Percentiles rank a stretch among this genome's conserved stretches.
phyloP scores from a whole-genome alignment of 2,797 vertebrate genomes.

The Sylvilagus floridanus region DNA sequence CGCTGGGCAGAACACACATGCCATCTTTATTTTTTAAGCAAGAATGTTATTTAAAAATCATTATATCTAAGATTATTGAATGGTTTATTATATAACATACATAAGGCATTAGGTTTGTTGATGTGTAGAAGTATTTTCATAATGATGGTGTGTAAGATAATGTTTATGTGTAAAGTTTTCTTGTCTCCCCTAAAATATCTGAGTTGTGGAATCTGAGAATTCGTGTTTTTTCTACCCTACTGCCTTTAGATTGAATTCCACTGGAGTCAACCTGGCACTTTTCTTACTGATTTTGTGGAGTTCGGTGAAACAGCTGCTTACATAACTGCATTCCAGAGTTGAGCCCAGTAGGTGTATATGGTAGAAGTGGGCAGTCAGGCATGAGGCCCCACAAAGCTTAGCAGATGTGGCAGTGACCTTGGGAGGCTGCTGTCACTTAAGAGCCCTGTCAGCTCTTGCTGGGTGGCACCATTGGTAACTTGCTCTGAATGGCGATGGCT shows the following conservation, averaged over 20 bases:
- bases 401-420: not conserved
- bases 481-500: not conserved
- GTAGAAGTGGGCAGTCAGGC: conserved; percentile 15
- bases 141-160: not conserved
- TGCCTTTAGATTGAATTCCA: conserved; percentile 17
- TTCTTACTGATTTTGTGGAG: conserved; percentile 42
- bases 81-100: not conserved
- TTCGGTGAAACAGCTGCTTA: conserved; percentile 30
- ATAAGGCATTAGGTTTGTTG: not conserved
- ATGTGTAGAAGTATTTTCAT: conserved; percentile 37
- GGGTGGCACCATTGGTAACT: not conserved
- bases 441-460: not conserved
- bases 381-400: not conserved
- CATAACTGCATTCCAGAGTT: conserved; percentile 48
- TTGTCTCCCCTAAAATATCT: conserved; percentile 44
- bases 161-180: conserved; percentile 7
- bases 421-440: not conserved
- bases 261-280: not conserved
- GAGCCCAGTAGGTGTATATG: not conserved
- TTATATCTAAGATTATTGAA: not conserved
- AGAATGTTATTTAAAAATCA: conserved; percentile 22
- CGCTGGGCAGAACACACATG: no score
- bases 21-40: not conserved
- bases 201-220: conserved; percentile 52
- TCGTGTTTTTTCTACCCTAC: not conserved